Base-by-base conservation (phyloP, 1,140 invertebrate genomes). In the Muscidifurax raptorellus region DNA sequence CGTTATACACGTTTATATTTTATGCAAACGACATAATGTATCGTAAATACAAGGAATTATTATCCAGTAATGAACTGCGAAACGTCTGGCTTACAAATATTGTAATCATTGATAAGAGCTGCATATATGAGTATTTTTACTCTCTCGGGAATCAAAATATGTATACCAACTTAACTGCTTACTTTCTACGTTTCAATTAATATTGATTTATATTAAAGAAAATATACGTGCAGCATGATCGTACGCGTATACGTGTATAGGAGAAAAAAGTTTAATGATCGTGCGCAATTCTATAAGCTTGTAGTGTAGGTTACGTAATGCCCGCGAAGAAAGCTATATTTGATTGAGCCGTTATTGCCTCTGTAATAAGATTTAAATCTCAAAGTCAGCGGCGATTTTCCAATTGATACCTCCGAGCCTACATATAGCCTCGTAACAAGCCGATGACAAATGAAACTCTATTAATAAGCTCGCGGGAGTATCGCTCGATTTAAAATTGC, bases 401-500 rank as follows among this genome's bases (percentile, higher is more conserved):
- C 32, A 74, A 18, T 22, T 32, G n/a, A 40, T 74, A 76, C 40
- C 40, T 52, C 40, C 12, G 32, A 69, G 66, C 1, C 40, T 18
- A 6, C 2, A 22, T 67, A 0, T 2, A 18, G 22, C 36, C 32
- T 44, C n/a, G 15, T 76, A 36, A 80, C 66, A 71, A 80, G 79
- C 66, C 44, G 32, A 25, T 80, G 79, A 80, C 79, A 71, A 71
- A 80, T 71, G 79, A 71, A 80, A 71, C 79, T 67, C 77, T 28
- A 80, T 80, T 71, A 67, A 79, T 71, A 67, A 79, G 18, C 22
- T 64, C 15, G 71, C 12, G 2, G 13, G 67, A 32, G 79, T n/a
- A n/a, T n/a, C 82, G 86, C 86, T 79, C 77, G 78, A 78, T 71
- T 83, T 27, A 36, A 81, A 83, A 81, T 82, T 66, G 66, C 75